phyloP scores from a whole-genome alignment of 2,797 vertebrate genomes.

The Taeniopygia guttata region DNA sequence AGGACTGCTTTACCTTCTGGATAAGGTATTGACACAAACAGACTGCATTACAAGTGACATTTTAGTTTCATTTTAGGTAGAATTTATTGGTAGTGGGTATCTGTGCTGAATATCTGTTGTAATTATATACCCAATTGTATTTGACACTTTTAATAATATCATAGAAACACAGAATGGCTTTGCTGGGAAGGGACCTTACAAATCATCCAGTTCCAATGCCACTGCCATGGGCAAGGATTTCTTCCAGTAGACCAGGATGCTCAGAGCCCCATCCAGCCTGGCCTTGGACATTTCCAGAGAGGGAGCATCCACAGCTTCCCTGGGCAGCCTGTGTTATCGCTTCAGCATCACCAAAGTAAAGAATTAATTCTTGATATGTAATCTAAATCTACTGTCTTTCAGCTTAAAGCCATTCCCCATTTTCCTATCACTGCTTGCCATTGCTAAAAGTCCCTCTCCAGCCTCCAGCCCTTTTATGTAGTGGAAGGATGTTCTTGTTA shows the following conservation, averaged over 20 bases:
- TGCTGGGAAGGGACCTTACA: not conserved
- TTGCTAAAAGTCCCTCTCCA: not conserved
- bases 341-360: not conserved
- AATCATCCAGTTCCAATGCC: not conserved
- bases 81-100: not conserved
- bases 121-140: not conserved
- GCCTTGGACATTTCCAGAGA: not conserved
- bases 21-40: not conserved
- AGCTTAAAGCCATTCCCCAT: not conserved
- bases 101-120: not conserved
- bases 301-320: accelerated
- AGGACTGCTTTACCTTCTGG: not conserved
- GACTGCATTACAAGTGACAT: not conserved
- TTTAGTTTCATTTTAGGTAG: not conserved
- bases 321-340: not conserved
- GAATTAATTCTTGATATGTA: not conserved
- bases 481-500: not conserved
- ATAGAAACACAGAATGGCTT: not conserved
- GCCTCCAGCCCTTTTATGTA: not conserved
- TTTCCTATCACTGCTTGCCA: not conserved
- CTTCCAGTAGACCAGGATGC: not conserved
- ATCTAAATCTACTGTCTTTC: not conserved
- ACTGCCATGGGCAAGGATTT: not conserved
- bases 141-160: not conserved
- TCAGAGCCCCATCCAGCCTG: not conserved